phyloP scores from a whole-genome alignment of 1,140 invertebrate species.

The Bombus cullumanus region DNA sequence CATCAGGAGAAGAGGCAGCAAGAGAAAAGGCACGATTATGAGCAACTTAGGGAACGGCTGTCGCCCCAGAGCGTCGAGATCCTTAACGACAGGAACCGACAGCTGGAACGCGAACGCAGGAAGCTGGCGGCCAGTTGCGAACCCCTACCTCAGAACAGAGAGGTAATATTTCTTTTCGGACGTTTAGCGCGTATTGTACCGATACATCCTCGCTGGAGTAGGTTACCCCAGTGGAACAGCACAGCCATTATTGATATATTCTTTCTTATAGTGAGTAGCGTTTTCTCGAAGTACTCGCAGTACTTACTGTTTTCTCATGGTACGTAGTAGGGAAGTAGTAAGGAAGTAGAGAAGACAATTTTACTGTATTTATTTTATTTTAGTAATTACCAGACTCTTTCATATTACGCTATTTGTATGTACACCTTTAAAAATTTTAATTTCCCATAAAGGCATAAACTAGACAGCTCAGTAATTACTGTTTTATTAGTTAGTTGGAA shows the following conservation, averaged over 20 bases:
- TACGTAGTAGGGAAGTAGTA: background rate
- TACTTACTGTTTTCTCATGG: background rate
- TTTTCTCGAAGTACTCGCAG: background rate
- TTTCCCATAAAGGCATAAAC: too few relatives aligned
- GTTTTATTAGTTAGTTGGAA: too few relatives aligned
- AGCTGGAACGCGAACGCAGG: slow-evolving; percentile 75
- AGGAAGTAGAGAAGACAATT: background rate
- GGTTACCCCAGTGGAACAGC: background rate
- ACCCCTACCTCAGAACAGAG: slow-evolving; percentile 64
- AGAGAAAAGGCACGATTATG: slow-evolving; percentile 68
- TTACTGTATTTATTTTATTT: background rate
- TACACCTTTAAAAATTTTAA: too few relatives aligned
- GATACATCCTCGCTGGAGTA: background rate
- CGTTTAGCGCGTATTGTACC: background rate
- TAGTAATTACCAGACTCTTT: too few relatives aligned
- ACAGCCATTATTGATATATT: background rate
- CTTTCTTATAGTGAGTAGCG: background rate
- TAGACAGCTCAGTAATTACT: too few relatives aligned
- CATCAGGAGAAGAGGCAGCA: slow-evolving; percentile 63
- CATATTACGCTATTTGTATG: too few relatives aligned
- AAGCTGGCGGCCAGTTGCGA: slow-evolving; percentile 78
- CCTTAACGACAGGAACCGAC: slow-evolving; percentile 78
- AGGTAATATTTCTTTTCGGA: slow-evolving; percentile 51
- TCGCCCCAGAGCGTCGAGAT: slow-evolving; percentile 79
- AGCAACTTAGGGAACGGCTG: slow-evolving; percentile 71